Conservation (phyloP, 2,113 vertebrate species). For the Arenaria interpres region DNA sequence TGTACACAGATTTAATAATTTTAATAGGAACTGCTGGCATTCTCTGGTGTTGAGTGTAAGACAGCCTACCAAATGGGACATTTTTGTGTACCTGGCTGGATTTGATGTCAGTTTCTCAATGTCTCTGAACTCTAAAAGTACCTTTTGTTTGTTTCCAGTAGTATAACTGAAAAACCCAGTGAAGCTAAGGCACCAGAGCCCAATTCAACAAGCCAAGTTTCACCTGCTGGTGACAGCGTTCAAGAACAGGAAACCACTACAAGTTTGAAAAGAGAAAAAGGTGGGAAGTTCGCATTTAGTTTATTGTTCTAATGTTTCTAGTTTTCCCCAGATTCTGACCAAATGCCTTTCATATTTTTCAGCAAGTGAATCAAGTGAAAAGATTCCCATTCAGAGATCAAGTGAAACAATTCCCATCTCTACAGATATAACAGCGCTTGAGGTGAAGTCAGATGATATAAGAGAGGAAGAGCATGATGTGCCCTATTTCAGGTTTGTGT, state of each 20-base stretch:
- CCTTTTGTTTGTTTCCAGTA: not conserved
- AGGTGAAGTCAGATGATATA: not conserved
- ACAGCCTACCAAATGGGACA: not conserved
- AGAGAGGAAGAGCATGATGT: conserved; percentile 68
- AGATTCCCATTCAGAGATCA: not conserved
- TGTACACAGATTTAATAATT: not conserved
- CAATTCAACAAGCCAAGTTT: not conserved
- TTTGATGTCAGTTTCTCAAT: not conserved
- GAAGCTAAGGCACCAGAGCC: not conserved
- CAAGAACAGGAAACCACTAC: not conserved
- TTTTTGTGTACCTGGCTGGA: not conserved
- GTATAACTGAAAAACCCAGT: not conserved
- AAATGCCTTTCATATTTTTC: not conserved
- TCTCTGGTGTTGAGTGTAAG: not conserved
- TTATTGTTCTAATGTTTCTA: not conserved
- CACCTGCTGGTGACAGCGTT: not conserved
- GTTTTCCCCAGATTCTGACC: not conserved
- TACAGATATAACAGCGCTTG: not conserved
- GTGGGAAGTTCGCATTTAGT: not conserved
- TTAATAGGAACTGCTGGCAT: not conserved
- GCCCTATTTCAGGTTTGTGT: conserved; percentile 77
- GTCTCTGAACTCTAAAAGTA: not conserved
- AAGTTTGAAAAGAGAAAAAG: not conserved
- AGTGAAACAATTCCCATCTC: not conserved
- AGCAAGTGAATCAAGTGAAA: conserved; percentile 23